phyloP scores from a whole-genome alignment of 2,797 vertebrate genomes.

The Ibycter americanus region DNA sequence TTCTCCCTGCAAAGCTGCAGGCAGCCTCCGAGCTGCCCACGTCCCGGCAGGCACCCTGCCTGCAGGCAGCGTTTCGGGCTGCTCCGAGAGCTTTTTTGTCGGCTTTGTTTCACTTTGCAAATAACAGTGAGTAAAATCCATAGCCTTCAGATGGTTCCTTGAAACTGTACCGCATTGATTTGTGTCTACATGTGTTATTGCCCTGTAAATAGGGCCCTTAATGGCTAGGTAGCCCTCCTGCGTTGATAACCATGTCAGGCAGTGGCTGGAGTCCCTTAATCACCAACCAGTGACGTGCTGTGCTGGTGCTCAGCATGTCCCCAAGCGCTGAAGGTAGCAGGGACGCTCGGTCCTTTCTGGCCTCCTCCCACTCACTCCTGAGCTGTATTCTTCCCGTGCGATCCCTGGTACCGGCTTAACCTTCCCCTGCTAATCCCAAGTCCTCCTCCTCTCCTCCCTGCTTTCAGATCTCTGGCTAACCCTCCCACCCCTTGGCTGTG shows the following conservation, averaged over 20 bases:
- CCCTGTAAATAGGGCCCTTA: background rate
- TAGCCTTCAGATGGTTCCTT: background rate
- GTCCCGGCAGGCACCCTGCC: background rate
- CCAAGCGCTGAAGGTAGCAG: background rate
- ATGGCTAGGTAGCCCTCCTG: background rate
- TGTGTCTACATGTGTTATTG: background rate
- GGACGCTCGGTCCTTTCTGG: background rate
- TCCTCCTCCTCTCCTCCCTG: background rate
- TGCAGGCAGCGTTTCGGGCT: background rate
- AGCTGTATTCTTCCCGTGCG: background rate
- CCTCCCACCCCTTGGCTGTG: background rate
- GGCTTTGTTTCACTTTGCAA: background rate
- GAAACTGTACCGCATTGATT: background rate
- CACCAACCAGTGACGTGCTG: background rate
- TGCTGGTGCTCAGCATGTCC: background rate
- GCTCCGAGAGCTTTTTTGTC: background rate
- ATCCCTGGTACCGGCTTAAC: background rate
- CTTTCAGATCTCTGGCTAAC: background rate
- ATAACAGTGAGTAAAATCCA: background rate
- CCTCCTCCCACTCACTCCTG: background rate
- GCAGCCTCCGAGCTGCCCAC: conserved; percentile 23
- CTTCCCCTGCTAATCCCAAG: background rate
- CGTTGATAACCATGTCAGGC: background rate
- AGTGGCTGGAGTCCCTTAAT: background rate
- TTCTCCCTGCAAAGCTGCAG: conserved; percentile 31